Evolutionary conservation across 1,140 invertebrate genomes (phyloP).

Genomic region (Pinna nobilis): DNA sequence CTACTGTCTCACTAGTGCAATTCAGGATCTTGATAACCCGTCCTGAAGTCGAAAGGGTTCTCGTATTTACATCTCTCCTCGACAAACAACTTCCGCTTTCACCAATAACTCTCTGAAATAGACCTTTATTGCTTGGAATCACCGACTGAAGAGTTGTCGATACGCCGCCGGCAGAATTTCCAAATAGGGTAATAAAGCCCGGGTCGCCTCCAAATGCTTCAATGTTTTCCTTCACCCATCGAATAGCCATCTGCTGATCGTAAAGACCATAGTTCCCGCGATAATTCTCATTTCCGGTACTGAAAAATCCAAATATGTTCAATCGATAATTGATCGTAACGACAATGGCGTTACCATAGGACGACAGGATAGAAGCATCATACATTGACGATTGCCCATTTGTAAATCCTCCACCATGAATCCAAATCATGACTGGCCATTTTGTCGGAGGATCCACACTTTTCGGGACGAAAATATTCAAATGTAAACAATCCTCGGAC

Average conservation of each 20-base stretch:
- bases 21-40: neutral
- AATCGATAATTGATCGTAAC: conserved; percentile 85
- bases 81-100: conserved; percentile 40
- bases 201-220: conserved; percentile 95
- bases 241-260: conserved; percentile 89
- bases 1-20: neutral
- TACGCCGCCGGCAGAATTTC: conserved; percentile 94
- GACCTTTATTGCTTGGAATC: conserved; percentile 10
- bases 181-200: conserved; percentile 94
- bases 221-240: conserved; percentile 88
- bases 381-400: conserved; percentile 92
- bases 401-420: conserved; percentile 96
- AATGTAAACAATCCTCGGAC: conserved; percentile 86
- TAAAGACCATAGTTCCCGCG: conserved; percentile 71
- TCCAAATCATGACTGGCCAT: conserved; percentile 93
- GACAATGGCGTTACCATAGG: conserved; percentile 85
- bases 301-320: conserved; percentile 88
- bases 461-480: conserved; percentile 89
- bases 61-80: conserved; percentile 27
- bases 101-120: conserved; percentile 48
- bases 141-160: conserved; percentile 87
- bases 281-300: conserved; percentile 5
- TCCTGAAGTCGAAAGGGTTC: conserved; percentile 22
- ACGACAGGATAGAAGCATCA: conserved; percentile 85
- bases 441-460: neutral